Conservation (phyloP, 2,113 vertebrate genomes). For the Macrotus californicus region DNA sequence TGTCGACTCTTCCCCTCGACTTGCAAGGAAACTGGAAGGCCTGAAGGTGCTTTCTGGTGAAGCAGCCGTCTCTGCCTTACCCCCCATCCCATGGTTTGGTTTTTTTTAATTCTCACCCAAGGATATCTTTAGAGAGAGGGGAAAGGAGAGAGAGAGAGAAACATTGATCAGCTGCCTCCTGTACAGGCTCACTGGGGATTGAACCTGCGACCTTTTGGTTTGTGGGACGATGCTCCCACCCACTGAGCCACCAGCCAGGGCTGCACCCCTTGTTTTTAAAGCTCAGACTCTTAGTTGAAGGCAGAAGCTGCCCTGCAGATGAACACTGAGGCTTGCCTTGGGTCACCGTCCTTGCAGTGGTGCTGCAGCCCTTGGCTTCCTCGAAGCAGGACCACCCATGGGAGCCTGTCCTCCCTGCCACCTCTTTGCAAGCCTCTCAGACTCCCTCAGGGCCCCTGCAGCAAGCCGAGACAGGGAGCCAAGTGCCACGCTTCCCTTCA, state of each 20-base stretch:
- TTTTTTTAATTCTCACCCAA: too few relatives aligned
- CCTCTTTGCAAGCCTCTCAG: neutral
- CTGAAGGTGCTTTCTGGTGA: neutral
- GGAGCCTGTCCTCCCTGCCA: neutral
- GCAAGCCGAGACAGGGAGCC: constrained; percentile 67
- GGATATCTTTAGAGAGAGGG: too few relatives aligned
- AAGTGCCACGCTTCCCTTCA: constrained; percentile 56
- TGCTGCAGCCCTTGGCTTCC: neutral
- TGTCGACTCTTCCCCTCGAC: neutral
- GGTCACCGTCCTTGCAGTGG: neutral
- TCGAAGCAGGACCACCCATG: fast-evolving
- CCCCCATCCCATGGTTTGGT: neutral
- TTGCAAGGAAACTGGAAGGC: neutral
- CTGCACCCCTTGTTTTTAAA: too few relatives aligned
- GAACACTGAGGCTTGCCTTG: neutral
- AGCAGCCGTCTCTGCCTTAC: neutral
- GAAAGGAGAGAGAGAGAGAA: too few relatives aligned
- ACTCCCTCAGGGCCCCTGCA: neutral
- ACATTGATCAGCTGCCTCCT: too few relatives aligned
- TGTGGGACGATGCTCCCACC: too few relatives aligned
- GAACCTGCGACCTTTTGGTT: too few relatives aligned
- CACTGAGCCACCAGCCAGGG: too few relatives aligned
- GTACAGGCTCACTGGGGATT: too few relatives aligned
- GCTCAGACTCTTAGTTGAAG: neutral
- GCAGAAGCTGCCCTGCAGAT: neutral